Evolutionary conservation across 2,113 vertebrate genomes (phyloP).

Genomic region (Elanoides forficatus): DNA sequence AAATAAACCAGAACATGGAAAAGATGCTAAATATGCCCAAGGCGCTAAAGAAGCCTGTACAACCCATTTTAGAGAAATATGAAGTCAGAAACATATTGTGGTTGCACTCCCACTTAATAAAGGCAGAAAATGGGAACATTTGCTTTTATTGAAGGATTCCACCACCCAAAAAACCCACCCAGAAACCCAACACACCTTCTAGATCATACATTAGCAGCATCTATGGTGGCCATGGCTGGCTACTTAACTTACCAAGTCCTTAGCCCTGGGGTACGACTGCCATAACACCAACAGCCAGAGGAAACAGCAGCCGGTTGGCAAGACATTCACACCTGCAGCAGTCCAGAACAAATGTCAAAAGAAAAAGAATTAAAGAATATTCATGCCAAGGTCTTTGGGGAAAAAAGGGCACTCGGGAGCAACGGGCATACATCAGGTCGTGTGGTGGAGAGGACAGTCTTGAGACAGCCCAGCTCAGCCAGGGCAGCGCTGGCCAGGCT

Average conservation of each 20-base stretch:
- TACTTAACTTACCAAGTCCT: neutral
- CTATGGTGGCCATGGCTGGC: neutral
- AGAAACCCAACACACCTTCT: neutral
- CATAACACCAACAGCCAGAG: neutral
- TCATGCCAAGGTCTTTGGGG: neutral
- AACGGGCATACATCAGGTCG: neutral
- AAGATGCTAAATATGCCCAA: neutral
- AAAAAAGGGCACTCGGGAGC: neutral
- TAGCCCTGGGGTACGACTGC: neutral
- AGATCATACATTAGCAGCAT: neutral
- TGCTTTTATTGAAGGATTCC: neutral
- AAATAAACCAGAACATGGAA: neutral
- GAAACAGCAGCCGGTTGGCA: fast-evolving
- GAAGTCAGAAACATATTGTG: neutral
- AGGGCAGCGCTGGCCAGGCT: neutral
- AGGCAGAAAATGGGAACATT: neutral
- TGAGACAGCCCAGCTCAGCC: neutral
- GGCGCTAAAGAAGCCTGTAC: neutral
- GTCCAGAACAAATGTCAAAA: neutral
- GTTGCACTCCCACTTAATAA: neutral
- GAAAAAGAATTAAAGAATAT: neutral
- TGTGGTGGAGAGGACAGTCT: neutral
- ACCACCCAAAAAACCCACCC: neutral
- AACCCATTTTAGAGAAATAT: neutral
- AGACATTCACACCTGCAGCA: neutral